Evolutionary conservation across 2,888 invertebrate species (phyloP).

Genomic region (Drosophila buzzatii): DNA sequence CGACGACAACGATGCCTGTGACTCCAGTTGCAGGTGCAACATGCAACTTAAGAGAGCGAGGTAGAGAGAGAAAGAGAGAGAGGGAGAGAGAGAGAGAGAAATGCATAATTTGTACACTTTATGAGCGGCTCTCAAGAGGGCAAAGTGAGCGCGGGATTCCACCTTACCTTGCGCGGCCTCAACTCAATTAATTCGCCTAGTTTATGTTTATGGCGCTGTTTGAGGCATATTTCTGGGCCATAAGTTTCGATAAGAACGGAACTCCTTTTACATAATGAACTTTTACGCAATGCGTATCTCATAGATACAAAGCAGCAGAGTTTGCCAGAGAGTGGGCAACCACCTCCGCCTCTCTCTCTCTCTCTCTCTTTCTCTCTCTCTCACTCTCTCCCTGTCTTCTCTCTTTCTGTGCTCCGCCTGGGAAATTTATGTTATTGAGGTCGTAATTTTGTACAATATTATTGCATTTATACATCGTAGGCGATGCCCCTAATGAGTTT

Average conservation of each 20-base stretch:
- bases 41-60: constrained; percentile 40
- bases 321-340: constrained; percentile 4
- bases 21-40: constrained; percentile 64
- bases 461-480: constrained; percentile 74
- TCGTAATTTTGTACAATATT: constrained; percentile 73
- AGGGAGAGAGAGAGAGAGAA: constrained; percentile 34
- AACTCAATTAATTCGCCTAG: constrained; percentile 76
- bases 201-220: constrained; percentile 68
- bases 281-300: constrained; percentile 73
- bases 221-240: constrained; percentile 68
- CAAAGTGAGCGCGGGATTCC: constrained; percentile 1
- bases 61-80: constrained; percentile 37
- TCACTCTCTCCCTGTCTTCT: too few relatives aligned
- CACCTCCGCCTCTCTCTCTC: not conserved
- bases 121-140: constrained; percentile 52
- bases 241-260: constrained; percentile 68
- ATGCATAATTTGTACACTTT: constrained; percentile 72
- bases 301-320: constrained; percentile 54
- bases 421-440: constrained; percentile 74
- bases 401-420: not conserved
- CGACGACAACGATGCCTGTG: not conserved
- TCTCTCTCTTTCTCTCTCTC: not conserved
- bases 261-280: constrained; percentile 62
- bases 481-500: constrained; percentile 78
- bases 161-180: constrained; percentile 12